Conservation (phyloP, 2,797 vertebrate genomes). For the Rhinophrynus dorsalis region DNA sequence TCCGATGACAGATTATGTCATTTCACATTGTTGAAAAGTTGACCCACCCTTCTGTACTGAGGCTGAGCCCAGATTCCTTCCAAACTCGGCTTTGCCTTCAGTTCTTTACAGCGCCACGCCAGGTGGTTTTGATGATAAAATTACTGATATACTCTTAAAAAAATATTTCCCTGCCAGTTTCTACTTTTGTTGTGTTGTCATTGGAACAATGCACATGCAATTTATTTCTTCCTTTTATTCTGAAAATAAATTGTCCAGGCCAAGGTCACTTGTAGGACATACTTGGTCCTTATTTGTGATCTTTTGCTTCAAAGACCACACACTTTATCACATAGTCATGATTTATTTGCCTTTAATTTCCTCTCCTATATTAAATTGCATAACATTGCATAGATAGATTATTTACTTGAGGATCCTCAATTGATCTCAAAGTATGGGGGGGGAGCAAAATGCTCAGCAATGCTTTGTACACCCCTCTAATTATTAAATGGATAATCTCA, state of each 20-base stretch:
- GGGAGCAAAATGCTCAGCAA: too few relatives aligned
- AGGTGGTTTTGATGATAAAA: constrained; percentile 22
- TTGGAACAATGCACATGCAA: constrained; percentile 15
- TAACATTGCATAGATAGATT: too few relatives aligned
- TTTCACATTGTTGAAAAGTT: constrained; percentile 29
- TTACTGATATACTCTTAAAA: not conserved
- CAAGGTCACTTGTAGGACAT: not conserved
- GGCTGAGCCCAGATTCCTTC: constrained; percentile 4
- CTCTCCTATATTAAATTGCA: not conserved
- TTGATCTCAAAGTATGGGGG: too few relatives aligned
- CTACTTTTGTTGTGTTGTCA: not conserved
- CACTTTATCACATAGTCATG: not conserved
- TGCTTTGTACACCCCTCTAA: too few relatives aligned
- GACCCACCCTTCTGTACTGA: constrained; percentile 21
- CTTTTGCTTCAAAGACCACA: not conserved
- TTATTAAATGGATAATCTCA: too few relatives aligned
- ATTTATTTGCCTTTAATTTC: not conserved
- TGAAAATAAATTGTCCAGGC: constrained; percentile 12
- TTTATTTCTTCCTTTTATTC: constrained; percentile 10
- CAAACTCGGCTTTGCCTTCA: not conserved
- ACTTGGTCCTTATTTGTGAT: not conserved
- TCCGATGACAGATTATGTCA: constrained; percentile 38
- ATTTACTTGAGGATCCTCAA: too few relatives aligned
- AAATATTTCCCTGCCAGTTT: not conserved
- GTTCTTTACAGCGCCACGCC: not conserved